These are phyloP conservation scores for Conops quadrifasciatus DNA, from an alignment of 2,888 invertebrate genomes.

Conservation along the genomic window DNA sequence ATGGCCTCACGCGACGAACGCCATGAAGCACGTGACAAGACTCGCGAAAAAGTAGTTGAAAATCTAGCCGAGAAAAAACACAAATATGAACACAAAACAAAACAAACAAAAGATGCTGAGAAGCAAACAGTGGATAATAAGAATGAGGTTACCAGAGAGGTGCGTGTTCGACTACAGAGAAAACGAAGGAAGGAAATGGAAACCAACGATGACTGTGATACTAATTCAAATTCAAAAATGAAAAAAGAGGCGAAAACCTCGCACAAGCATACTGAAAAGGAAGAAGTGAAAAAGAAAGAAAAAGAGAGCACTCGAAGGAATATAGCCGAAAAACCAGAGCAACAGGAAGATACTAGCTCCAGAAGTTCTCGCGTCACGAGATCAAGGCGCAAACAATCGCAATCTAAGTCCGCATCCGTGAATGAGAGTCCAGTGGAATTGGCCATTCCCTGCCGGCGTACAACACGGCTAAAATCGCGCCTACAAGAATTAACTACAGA, in stretches of 20 bases:
- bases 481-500: constrained; percentile 1
- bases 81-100: neutral
- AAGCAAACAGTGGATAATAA: constrained; percentile 6
- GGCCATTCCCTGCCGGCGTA: constrained; percentile 31
- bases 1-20: constrained; percentile 36
- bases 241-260: neutral
- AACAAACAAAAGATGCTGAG: constrained; percentile 2
- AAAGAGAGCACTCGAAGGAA: neutral
- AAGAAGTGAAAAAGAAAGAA: neutral
- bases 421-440: neutral
- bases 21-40: constrained; percentile 37
- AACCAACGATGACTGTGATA: neutral
- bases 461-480: constrained; percentile 39
- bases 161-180: neutral
- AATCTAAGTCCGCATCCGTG: neutral
- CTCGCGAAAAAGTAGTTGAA: neutral
- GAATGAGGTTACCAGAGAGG: neutral
- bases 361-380: neutral
- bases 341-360: neutral
- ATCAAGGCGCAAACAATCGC: neutral
- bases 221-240: neutral
- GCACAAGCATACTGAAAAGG: neutral
- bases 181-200: neutral
- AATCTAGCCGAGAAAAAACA: neutral
- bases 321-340: neutral